phyloP scores from a whole-genome alignment of 30 jellyfish, hydroid and myxozoan genomes.

The Turritopsis rubra region DNA sequence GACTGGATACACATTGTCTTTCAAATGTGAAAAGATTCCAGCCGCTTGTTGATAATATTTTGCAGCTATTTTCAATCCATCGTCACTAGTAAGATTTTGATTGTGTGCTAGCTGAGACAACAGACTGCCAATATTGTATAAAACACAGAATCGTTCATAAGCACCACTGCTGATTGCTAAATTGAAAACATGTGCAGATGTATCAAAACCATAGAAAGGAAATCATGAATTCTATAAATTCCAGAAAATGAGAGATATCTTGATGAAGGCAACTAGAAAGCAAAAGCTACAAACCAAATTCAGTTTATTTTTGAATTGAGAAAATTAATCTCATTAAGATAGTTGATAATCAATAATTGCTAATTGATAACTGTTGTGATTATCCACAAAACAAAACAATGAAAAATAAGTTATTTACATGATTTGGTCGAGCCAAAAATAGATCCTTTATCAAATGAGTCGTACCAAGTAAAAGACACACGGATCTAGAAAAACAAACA shows the following conservation, averaged over 20 bases:
- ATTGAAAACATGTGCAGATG: no score
- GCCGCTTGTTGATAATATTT: slow-evolving; percentile 88
- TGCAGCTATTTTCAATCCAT: slow-evolving; percentile 93
- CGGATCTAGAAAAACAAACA: slow-evolving; percentile 44
- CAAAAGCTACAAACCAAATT: neutral
- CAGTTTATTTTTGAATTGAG: neutral
- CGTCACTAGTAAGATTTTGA: slow-evolving; percentile 74
- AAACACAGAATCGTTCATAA: slow-evolving; percentile 82
- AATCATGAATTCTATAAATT: no score
- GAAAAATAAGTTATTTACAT: slow-evolving; percentile 35
- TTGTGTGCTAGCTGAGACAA: slow-evolving; percentile 71
- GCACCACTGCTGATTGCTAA: slow-evolving; percentile 89
- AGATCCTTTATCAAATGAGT: slow-evolving; percentile 93
- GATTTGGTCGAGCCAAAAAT: slow-evolving; percentile 75
- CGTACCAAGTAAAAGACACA: slow-evolving; percentile 84
- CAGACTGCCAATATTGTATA: slow-evolving; percentile 77
- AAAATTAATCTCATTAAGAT: neutral
- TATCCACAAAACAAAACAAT: neutral
- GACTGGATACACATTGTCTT: slow-evolving; percentile 84
- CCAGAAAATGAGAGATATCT: neutral
- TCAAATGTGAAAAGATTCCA: slow-evolving; percentile 73
- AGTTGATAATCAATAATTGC: neutral
- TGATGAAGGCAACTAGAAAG: no score
- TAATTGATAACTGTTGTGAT: neutral
- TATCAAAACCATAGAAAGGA: no score